Base-by-base conservation (phyloP, 2,888 invertebrate genomes). In the Pedicia rivosa region DNA sequence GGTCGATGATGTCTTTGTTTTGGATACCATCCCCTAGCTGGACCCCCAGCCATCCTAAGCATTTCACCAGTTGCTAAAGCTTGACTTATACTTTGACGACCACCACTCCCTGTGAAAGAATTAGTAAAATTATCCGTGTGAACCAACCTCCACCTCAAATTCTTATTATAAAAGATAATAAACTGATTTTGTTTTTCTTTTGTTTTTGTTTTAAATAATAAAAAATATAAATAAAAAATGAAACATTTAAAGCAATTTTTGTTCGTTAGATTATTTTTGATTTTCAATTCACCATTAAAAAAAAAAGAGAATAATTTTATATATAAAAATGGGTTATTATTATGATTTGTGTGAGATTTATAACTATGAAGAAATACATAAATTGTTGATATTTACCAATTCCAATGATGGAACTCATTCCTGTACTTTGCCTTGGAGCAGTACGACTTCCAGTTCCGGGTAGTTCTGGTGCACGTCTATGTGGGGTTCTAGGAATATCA, bases 21-120 rank as follows among this genome's bases (percentile, higher is more conserved):
- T 5, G 82, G 82, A 55, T 82, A 82, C 86, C 86, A 86, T 46
- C 86, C 84, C 35, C 84, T 67, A 12, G 80, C 82, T 1, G 86
- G 84, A 1, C 82, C 83, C 2, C 84, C 84, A 3, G 77, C 73
- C 46, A 84, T 61, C 50, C 84, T 67, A 40, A 84, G 64, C 51
- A 84, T 65, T 58, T 86, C 84, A n/a, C 81, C 82, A 7, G 83
- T 82, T 26, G 72, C 74, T 47, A 76, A 48, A 20, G 61, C 62
- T 46, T 62, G 60, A 44, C 68, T 62, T 56, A 70, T 48, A 65
- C 66, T 52, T 49, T 52, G 66, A 49, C 50, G 65, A 50, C 58
- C 59, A 13, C 71, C 67, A 3, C 67, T 68, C 19, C 68, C 52
- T 2, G 66, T 64, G 14, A 56, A 65, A 12, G n/a, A 28, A 34